phyloP scores from a whole-genome alignment of 1,140 invertebrate genomes.

The Brachionus rotundiformis region DNA sequence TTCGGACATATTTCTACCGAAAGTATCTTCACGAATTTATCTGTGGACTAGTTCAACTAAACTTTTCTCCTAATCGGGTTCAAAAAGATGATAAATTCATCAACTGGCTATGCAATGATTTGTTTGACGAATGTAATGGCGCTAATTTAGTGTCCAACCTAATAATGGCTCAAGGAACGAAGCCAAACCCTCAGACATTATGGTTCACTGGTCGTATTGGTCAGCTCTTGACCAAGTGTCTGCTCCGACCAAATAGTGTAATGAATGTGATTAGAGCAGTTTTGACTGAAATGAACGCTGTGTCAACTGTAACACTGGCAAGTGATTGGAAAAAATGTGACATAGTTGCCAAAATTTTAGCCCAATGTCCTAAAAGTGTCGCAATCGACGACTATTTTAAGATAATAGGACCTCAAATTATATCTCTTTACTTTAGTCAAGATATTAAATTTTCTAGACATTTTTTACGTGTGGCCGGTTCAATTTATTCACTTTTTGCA shows the following conservation, averaged over 20 bases:
- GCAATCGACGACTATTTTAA: slow-evolving; percentile 67
- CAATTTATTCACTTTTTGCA: slow-evolving; percentile 3
- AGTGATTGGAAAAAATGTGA: slow-evolving; percentile 68
- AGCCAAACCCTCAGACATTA: slow-evolving; percentile 62
- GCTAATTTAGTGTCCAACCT: slow-evolving; percentile 71
- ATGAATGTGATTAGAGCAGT: slow-evolving; percentile 69
- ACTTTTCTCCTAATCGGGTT: slow-evolving; percentile 69
- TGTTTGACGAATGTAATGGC: slow-evolving; percentile 71
- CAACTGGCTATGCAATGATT: slow-evolving; percentile 67
- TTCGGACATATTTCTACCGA: slow-evolving; percentile 26
- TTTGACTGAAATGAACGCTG: slow-evolving; percentile 65
- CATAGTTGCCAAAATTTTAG: slow-evolving; percentile 69
- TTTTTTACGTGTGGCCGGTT: slow-evolving; percentile 53
- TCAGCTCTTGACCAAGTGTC: slow-evolving; percentile 67
- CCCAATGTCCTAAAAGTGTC: slow-evolving; percentile 65
- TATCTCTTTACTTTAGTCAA: neutral
- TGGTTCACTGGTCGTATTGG: slow-evolving; percentile 71
- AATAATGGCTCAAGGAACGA: slow-evolving; percentile 53
- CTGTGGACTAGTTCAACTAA: slow-evolving; percentile 71
- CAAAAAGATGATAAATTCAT: slow-evolving; percentile 67
- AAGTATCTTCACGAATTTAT: slow-evolving; percentile 57
- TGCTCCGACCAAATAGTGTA: slow-evolving; percentile 69
- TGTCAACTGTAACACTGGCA: neutral
- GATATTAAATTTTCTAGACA: slow-evolving; percentile 52
- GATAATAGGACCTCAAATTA: slow-evolving; percentile 58